A percentile compares a stretch with the other conserved stretches of the same genome.
These are phyloP conservation scores for Penaeus chinensis DNA, from an alignment of 1,140 invertebrate species.

Conservation along the genomic window DNA sequence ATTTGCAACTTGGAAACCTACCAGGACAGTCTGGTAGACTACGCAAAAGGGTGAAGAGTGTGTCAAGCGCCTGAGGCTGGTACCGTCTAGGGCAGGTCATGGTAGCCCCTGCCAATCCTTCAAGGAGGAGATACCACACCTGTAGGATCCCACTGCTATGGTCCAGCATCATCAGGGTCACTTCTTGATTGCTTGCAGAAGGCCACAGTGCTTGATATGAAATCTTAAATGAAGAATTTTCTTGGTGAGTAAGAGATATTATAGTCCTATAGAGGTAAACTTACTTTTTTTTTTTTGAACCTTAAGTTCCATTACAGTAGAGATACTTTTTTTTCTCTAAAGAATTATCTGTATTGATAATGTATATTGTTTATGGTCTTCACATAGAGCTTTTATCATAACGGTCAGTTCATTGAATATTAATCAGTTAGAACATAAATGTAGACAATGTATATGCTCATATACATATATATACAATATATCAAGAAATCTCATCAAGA, in stretches of 20 bases:
- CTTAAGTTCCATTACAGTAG: too few relatives aligned
- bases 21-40: conserved; percentile 76
- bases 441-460: too few relatives aligned
- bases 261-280: too few relatives aligned
- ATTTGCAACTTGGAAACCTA: neutral
- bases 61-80: conserved; percentile 87
- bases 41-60: conserved; percentile 84
- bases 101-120: conserved; percentile 85
- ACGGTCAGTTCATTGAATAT: too few relatives aligned
- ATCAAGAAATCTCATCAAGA: too few relatives aligned
- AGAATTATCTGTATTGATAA: too few relatives aligned
- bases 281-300: too few relatives aligned
- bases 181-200: neutral
- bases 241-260: neutral
- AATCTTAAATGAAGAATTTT: conserved; percentile 21
- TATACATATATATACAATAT: too few relatives aligned
- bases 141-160: conserved; percentile 86
- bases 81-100: conserved; percentile 84
- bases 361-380: too few relatives aligned
- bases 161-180: conserved; percentile 75
- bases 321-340: too few relatives aligned
- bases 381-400: too few relatives aligned
- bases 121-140: conserved; percentile 91
- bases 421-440: too few relatives aligned
- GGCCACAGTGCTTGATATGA: conserved; percentile 57